A percentile compares a stretch with the other conserved stretches of the same genome.
phyloP scores from a whole-genome alignment of 2,113 vertebrate genomes.

The Mus pahari region DNA sequence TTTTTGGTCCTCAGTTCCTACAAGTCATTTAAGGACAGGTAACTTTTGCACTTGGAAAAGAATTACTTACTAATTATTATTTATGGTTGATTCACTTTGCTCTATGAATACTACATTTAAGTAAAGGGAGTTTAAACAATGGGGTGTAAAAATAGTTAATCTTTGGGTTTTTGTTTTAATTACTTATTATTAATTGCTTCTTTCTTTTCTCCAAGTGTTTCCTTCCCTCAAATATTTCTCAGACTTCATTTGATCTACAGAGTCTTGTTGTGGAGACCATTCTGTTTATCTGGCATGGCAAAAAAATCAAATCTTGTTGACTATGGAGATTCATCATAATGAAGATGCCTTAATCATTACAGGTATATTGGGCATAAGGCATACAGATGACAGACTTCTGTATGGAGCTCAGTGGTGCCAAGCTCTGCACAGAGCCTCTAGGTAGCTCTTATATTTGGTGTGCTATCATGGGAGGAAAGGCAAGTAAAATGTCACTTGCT shows the following conservation, averaged over 20 bases:
- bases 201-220: not conserved
- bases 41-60: not conserved
- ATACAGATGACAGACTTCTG: conserved; percentile 18
- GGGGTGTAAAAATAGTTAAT: not conserved
- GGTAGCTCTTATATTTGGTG: not conserved
- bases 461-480: not conserved
- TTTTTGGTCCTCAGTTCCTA: conserved; percentile 30
- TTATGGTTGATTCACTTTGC: not conserved
- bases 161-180: not conserved
- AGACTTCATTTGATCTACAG: conserved; percentile 18
- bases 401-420: not conserved
- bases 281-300: conserved; percentile 27
- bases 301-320: conserved; percentile 27
- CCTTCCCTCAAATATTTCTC: not conserved
- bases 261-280: not conserved
- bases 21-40: not conserved
- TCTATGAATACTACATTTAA: not conserved
- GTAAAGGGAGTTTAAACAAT: not conserved
- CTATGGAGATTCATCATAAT: not conserved
- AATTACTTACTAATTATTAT: conserved; percentile 17
- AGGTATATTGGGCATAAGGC: not conserved
- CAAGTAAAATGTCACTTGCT: not conserved
- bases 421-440: not conserved
- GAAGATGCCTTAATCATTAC: not conserved
- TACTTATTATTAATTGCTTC: not conserved